Evolutionary conservation across 2,113 vertebrate genomes (phyloP).

Genomic region (Eurystomus gularis): DNA sequence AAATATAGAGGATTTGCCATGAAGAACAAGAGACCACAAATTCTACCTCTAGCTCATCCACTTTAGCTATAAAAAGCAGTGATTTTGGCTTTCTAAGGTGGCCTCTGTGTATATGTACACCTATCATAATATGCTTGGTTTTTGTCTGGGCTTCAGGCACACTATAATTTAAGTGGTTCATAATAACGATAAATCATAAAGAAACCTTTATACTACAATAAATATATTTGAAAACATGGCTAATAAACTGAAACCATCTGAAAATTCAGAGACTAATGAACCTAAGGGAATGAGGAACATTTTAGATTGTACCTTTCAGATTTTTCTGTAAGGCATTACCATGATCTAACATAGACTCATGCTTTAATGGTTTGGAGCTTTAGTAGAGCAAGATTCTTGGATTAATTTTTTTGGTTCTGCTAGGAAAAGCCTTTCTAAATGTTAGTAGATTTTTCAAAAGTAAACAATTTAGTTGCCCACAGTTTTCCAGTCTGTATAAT

Average conservation of each 20-base stretch:
- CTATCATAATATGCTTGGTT: neutral
- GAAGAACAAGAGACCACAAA: neutral
- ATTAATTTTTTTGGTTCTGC: neutral
- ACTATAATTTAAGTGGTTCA: neutral
- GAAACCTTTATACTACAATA: neutral
- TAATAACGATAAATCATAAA: neutral
- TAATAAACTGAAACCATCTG: neutral
- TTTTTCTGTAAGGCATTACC: neutral
- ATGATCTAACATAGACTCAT: too few species aligned
- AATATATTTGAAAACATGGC: neutral
- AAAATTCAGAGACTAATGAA: neutral
- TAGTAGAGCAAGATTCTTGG: neutral
- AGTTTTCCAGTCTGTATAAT: neutral
- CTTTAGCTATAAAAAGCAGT: neutral
- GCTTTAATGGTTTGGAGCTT: neutral
- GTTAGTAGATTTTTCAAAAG: neutral
- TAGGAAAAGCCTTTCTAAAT: neutral
- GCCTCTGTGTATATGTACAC: neutral
- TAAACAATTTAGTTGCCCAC: neutral
- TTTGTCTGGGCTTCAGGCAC: neutral
- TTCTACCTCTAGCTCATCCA: neutral
- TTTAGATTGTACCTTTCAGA: neutral
- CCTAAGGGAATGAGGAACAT: neutral
- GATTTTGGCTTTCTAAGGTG: neutral
- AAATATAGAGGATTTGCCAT: neutral